Conservation (phyloP, 1,140 invertebrate species). For the Trichomalopsis sarcophagae region DNA sequence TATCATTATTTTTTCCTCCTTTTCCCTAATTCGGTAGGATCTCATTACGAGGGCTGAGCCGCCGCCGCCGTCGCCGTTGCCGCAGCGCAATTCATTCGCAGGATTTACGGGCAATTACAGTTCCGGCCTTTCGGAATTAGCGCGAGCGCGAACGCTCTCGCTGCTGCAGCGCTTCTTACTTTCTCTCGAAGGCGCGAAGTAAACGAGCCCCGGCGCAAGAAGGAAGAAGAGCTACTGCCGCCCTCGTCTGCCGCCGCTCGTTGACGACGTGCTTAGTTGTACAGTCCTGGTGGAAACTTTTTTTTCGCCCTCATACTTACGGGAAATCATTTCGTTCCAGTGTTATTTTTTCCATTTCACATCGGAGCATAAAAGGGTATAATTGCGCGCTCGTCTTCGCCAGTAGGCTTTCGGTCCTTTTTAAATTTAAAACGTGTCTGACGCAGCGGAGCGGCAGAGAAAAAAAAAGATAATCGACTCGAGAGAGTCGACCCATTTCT, state of each 20-base stretch:
- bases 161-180: slow-evolving; percentile 2
- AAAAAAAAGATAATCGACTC: no score
- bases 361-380: no score
- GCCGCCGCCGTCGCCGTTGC: not conserved
- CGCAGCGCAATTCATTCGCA: slow-evolving; percentile 46
- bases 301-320: not conserved
- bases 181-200: not conserved
- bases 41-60: slow-evolving; percentile 12
- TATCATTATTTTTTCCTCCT: not conserved
- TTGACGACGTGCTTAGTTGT: not conserved
- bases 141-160: slow-evolving; percentile 33
- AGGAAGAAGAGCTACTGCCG: not conserved
- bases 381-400: no score
- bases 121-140: slow-evolving; percentile 49
- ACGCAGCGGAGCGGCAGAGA: no score
- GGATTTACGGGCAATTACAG: slow-evolving; percentile 55
- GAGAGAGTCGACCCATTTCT: no score
- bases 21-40: slow-evolving; percentile 6
- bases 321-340: no score
- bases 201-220: not conserved
- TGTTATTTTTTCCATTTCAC: no score
- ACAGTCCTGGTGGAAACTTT: not conserved
- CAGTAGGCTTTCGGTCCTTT: no score
- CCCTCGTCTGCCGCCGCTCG: not conserved
- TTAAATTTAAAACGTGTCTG: no score